Conservation (phyloP, 2,888 invertebrate genomes). For the Tromatobia lineatoria region DNA sequence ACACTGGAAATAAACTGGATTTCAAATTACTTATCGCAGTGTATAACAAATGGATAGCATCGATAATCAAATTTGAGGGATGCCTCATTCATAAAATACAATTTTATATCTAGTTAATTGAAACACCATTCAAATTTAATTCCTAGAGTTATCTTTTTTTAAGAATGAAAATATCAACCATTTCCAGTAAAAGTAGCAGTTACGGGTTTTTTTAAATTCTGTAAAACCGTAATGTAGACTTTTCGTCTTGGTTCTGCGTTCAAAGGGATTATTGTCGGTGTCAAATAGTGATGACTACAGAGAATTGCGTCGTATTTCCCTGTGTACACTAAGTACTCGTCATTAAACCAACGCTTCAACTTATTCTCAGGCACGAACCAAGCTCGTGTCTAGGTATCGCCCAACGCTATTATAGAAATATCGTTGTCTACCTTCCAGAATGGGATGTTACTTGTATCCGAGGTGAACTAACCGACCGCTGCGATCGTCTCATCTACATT, state of each 20-base stretch:
- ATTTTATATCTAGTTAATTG: no score
- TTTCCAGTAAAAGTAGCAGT: no score
- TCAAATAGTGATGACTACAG: conserved; percentile 35
- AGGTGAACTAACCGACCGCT: conserved; percentile 25
- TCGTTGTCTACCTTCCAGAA: conserved; percentile 14
- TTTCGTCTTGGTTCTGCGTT: not conserved
- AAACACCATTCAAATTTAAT: no score
- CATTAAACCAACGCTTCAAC: conserved; percentile 48
- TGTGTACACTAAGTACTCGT: conserved; percentile 43
- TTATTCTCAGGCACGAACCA: conserved; percentile 60
- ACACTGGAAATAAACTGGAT: no score
- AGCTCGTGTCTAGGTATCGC: conserved; percentile 43
- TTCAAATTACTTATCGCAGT: no score
- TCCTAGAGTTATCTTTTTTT: no score
- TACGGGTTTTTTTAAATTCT: no score
- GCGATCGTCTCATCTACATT: conserved; percentile 72
- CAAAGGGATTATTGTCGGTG: not conserved
- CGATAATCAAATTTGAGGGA: no score
- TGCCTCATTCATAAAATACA: no score
- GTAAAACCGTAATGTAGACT: not conserved
- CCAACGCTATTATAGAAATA: conserved; percentile 22
- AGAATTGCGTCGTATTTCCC: conserved; percentile 36
- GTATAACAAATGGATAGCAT: no score
- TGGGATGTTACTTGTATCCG: conserved; percentile 10
- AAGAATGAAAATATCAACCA: no score